phyloP scores from a whole-genome alignment of 2,113 vertebrate species.

The Notiomystis cincta region DNA sequence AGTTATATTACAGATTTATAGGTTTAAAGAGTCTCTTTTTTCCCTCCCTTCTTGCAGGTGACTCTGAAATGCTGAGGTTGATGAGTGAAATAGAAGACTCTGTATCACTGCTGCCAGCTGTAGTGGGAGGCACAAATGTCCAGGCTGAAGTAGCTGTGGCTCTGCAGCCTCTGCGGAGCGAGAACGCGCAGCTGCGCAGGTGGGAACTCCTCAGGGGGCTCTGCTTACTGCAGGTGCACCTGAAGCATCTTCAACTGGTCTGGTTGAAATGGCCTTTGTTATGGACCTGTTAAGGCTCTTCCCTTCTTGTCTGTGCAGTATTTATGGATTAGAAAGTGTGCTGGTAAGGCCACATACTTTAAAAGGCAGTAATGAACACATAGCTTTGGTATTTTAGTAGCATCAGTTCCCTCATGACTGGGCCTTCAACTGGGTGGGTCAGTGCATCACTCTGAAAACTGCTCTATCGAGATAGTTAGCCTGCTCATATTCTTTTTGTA shows the following conservation, averaged over 20 bases:
- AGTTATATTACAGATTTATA: neutral
- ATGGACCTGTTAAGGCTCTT: neutral
- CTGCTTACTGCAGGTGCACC: rapidly evolving
- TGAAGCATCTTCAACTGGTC: neutral
- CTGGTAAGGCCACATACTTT: neutral
- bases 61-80: constrained; percentile 77
- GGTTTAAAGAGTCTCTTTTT: neutral
- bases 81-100: constrained; percentile 78
- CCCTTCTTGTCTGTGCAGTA: neutral
- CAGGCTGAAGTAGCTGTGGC: constrained; percentile 79
- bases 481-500: neutral
- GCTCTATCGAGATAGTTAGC: neutral
- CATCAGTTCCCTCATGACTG: neutral
- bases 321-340: neutral
- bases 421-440: neutral
- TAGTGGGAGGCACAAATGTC: constrained; percentile 44
- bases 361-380: neutral
- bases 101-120: constrained; percentile 69
- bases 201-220: neutral
- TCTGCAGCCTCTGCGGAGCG: constrained; percentile 77
- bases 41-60: constrained; percentile 42
- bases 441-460: neutral
- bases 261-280: neutral
- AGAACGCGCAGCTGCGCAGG: constrained; percentile 84
- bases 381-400: neutral